Evolutionary conservation across 2,113 vertebrate genomes (phyloP).

Genomic region (Pteropus alecto): DNA sequence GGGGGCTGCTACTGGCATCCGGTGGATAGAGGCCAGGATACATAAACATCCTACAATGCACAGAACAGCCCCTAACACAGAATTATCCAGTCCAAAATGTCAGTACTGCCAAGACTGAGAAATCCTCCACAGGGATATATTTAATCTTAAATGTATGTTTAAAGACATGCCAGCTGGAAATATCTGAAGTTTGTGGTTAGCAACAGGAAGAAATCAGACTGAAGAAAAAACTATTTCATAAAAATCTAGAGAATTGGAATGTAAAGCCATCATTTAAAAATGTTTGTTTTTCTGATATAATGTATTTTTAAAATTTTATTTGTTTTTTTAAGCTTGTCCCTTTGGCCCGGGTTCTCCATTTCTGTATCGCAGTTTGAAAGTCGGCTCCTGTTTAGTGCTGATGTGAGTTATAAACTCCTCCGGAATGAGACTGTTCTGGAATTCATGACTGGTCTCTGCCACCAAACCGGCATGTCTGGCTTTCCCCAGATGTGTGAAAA

Average conservation of each 20-base stretch:
- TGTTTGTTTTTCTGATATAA: background rate
- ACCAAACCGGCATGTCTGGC: background rate
- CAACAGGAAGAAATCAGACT: background rate
- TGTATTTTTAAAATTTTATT: background rate
- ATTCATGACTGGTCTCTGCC: constrained; percentile 75
- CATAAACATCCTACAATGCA: background rate
- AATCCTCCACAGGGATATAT: background rate
- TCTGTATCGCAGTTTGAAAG: constrained; percentile 77
- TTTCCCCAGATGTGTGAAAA: constrained; percentile 75
- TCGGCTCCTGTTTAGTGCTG: constrained; percentile 69
- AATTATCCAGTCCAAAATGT: background rate
- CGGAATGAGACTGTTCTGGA: constrained; percentile 80
- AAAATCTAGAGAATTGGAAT: background rate
- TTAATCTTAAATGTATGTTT: background rate
- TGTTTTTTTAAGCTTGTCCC: constrained; percentile 70
- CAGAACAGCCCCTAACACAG: background rate
- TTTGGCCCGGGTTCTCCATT: constrained; percentile 81
- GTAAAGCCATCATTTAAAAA: background rate
- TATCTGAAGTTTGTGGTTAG: background rate
- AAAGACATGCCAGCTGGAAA: background rate
- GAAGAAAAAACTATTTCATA: background rate
- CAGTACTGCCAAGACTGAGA: background rate
- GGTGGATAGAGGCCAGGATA: background rate
- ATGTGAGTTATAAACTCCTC: constrained; percentile 81
- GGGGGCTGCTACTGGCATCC: background rate